phyloP scores from a whole-genome alignment of 2,888 invertebrate genomes.

The Dendrolimus houi region DNA sequence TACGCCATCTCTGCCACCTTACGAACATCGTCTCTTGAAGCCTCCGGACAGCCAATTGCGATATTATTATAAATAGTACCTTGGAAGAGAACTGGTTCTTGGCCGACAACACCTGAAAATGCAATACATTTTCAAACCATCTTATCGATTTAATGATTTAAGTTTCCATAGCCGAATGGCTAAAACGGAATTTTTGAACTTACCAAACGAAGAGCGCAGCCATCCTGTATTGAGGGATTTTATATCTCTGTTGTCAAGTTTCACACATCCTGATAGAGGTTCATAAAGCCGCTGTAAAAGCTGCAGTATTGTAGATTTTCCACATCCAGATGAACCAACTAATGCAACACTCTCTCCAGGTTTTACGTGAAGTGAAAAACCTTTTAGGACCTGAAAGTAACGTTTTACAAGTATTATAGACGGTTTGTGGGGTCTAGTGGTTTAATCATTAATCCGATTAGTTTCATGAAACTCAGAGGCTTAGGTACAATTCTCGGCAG shows the following conservation, averaged over 20 bases:
- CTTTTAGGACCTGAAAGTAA: constrained; percentile 74
- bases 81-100: constrained; percentile 91
- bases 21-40: constrained; percentile 81
- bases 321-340: constrained; percentile 83
- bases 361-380: constrained; percentile 77
- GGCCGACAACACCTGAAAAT: constrained; percentile 85
- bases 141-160: no score
- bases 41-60: constrained; percentile 82
- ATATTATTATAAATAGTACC: constrained; percentile 84
- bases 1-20: constrained; percentile 84
- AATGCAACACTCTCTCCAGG: constrained; percentile 84
- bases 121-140: no score
- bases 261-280: constrained; percentile 31
- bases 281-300: constrained; percentile 82
- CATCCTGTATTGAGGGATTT: constrained; percentile 82
- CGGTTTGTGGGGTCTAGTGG: no score
- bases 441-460: no score
- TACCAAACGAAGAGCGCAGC: constrained; percentile 84
- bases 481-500: no score
- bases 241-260: constrained; percentile 80
- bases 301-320: constrained; percentile 86
- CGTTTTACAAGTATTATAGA: no score
- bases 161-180: no score
- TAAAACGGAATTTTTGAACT: constrained; percentile 7
- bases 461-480: no score